Base-by-base conservation (phyloP, 2,797 vertebrate species). In the Zalophus californianus region DNA sequence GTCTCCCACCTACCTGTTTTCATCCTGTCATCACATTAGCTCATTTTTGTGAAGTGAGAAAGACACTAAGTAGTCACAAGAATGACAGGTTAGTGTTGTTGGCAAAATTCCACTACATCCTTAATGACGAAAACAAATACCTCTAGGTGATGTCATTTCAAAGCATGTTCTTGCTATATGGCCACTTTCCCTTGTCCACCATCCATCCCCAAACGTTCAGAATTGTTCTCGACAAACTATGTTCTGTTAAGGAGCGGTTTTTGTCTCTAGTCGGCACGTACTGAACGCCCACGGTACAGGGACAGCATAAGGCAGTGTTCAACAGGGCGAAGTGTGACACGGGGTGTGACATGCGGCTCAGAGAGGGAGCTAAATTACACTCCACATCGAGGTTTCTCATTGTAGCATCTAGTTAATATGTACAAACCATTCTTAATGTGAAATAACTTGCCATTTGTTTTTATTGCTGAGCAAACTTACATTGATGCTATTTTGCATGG, bases 261-360 rank as follows among this genome's bases (percentile, higher is more conserved):
- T 56, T 50, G 62, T 48, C 23, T 70, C 64, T 2, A 2, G 27
- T 27, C 41, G 15, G 11, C 23, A 2, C 32, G 11, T 20, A 50
- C 60, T 84, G 29, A 75, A 58, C n/a, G 12, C 32, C n/a, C 13
- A 2, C 20, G 41, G 35, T 35, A 18, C 11, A 5, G 73, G 58
- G 32, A 70, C 14, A 77, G 44, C 18, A 3, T 9, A 7, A 66
- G 64, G 66, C 64, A 7, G 9, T 13, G 18, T 23, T 41, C 23
- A 23, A 13, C 29, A 5, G 0, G 1, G 14, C 29, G 15, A 9
- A 48, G 21, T 16, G 38, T 44, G 73, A 48, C 73, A 48, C 0
- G 1, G 44, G 44, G 27, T 32, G 32, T 38, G 70, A 48, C 52
- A 0, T 4, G 38, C 20, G 18, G 10, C 11, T 68, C 13, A 29